A percentile compares a stretch with the other conserved stretches of the same genome.
Conservation (phyloP, 2,888 invertebrate species). For the Tipula vernalis region DNA sequence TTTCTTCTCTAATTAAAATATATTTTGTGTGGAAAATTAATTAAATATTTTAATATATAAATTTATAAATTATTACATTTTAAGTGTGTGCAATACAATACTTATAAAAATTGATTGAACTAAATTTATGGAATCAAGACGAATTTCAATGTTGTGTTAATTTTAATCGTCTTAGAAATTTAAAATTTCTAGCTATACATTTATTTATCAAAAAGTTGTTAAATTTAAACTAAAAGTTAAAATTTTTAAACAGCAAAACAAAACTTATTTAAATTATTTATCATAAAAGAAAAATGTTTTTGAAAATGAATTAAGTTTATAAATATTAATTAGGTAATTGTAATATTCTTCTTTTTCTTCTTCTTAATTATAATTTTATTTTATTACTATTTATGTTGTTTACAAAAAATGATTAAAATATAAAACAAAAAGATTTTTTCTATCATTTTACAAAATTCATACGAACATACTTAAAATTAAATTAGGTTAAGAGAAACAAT, state of each 20-base stretch:
- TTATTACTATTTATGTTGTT: not conserved
- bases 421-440: not conserved
- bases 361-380: not conserved
- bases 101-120: not conserved
- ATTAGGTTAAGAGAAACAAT: not conserved
- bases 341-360: not conserved
- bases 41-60: not conserved
- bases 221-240: not conserved
- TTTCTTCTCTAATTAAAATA: not conserved
- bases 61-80: not conserved
- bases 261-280: not conserved
- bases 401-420: not conserved
- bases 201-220: not conserved
- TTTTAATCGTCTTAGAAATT: not conserved
- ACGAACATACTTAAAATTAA: not conserved
- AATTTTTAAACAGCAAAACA: not conserved
- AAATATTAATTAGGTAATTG: not conserved
- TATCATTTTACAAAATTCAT: not conserved
- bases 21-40: not conserved
- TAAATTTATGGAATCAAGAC: not conserved
- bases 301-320: not conserved
- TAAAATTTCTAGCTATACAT: not conserved
- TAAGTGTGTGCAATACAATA: not conserved
- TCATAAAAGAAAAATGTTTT: not conserved
- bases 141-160: not conserved